Percentiles rank a stretch among this genome's conserved stretches.
These are phyloP conservation scores for Lycocorax pyrrhopterus DNA, from an alignment of 2,113 vertebrate genomes.

Conservation along the genomic window DNA sequence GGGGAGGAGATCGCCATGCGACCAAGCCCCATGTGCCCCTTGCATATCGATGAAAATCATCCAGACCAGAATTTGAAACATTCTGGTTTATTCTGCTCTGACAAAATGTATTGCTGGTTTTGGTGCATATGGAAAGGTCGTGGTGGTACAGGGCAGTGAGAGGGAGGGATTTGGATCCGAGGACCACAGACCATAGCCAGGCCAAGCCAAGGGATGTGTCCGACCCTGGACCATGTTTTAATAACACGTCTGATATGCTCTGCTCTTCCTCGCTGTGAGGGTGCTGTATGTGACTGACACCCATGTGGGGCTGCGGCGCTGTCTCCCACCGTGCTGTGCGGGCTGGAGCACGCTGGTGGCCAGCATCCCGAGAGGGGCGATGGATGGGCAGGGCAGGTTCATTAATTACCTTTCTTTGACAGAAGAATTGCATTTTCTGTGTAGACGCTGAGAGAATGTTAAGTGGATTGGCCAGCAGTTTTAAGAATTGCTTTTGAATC, in stretches of 20 bases:
- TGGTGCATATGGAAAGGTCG: accelerated
- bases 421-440: background rate
- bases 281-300: background rate
- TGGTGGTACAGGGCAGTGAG: accelerated
- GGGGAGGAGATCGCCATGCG: accelerated
- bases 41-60: accelerated
- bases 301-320: accelerated
- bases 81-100: background rate
- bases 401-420: background rate
- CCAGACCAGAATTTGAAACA: background rate
- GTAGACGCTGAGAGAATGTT: background rate
- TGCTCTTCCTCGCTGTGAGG: accelerated
- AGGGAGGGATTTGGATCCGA: background rate
- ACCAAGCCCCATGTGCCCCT: background rate
- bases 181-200: background rate
- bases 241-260: background rate
- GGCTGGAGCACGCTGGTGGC: background rate
- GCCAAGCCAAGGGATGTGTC: background rate
- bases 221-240: background rate
- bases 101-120: background rate
- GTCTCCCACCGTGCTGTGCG: accelerated
- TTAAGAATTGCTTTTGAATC: background rate
- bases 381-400: background rate
- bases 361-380: background rate
- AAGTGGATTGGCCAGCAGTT: background rate